Evolutionary conservation across 2,797 vertebrate genomes (phyloP).

Genomic region (Myotis myotis): DNA sequence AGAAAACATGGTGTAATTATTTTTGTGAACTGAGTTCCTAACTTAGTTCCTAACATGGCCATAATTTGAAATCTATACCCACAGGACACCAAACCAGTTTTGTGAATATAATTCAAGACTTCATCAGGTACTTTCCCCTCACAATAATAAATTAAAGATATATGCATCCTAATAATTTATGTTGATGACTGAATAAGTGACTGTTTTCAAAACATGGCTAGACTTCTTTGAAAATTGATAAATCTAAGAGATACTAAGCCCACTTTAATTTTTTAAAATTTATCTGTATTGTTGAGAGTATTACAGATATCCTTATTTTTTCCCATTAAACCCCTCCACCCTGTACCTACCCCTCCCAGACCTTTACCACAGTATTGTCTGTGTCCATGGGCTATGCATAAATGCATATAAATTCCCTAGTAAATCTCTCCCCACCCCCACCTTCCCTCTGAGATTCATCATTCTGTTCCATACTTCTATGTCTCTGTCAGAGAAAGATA

Average conservation of each 20-base stretch:
- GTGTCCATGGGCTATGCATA: no score
- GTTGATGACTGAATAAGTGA: not conserved
- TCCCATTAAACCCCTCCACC: no score
- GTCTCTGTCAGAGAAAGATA: no score
- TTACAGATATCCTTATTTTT: no score
- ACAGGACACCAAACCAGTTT: not conserved
- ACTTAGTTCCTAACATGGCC: not conserved
- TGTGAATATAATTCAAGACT: not conserved
- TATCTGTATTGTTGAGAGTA: no score
- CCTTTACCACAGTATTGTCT: no score
- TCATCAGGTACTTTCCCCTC: not conserved
- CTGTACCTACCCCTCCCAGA: no score
- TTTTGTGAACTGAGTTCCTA: conserved; percentile 9
- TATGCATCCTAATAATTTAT: conserved; percentile 33
- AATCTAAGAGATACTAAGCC: conserved; percentile 3
- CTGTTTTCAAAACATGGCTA: not conserved
- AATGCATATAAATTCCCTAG: no score
- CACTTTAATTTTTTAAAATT: no score
- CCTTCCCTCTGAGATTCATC: no score
- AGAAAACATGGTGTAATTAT: conserved; percentile 28
- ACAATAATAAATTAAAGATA: conserved; percentile 11
- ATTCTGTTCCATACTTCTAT: no score
- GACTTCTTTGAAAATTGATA: conserved; percentile 44
- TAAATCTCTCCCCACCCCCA: no score
- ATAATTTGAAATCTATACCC: not conserved